Evolutionary conservation across 2,797 vertebrate genomes (phyloP).

Genomic region (Myiotriccus ornatus): DNA sequence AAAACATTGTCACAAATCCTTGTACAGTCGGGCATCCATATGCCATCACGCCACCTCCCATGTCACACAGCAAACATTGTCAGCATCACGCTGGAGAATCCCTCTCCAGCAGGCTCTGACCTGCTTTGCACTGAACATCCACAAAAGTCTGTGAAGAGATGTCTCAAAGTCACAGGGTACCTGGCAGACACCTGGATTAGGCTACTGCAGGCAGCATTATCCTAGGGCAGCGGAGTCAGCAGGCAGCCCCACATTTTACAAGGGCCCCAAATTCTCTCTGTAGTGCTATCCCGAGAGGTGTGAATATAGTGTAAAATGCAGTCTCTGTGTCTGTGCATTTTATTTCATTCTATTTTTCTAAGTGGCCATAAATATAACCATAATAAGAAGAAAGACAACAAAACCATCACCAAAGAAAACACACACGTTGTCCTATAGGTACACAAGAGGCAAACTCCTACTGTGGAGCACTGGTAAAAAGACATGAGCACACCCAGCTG

Average conservation of each 20-base stretch:
- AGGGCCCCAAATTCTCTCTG: background rate
- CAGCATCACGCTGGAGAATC: background rate
- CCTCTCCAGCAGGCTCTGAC: background rate
- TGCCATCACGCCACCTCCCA: fast-evolving
- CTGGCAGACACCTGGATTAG: background rate
- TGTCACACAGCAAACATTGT: background rate
- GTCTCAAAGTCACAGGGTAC: background rate
- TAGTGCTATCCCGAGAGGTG: background rate
- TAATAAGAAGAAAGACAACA: background rate
- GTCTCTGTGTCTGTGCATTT: background rate
- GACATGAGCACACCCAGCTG: background rate
- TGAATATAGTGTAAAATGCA: fast-evolving
- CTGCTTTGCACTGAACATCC: background rate
- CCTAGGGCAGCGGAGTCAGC: background rate
- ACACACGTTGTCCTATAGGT: background rate
- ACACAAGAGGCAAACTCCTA: background rate
- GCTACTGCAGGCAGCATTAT: background rate
- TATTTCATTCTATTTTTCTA: background rate
- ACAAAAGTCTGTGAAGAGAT: background rate
- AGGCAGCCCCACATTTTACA: background rate
- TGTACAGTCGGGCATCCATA: background rate
- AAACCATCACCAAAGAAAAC: background rate
- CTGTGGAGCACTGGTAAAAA: background rate
- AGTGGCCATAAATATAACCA: background rate
- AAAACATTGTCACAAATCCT: background rate